Base-by-base conservation (phyloP, 2,888 invertebrate species). In the Tetragonisca angustula region DNA sequence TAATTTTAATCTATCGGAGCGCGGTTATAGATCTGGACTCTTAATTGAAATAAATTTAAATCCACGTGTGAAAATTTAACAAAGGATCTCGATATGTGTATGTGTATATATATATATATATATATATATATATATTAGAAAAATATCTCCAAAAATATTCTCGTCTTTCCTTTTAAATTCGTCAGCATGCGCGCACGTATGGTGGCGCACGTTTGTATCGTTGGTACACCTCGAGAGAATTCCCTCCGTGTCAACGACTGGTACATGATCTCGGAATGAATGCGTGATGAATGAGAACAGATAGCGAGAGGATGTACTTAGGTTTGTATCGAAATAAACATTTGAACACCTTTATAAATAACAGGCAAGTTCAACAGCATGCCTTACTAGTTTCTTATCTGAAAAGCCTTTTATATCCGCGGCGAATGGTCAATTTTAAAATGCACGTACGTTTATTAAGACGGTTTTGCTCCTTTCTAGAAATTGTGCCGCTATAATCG, bases 231-330 rank as follows among this genome's bases (percentile, higher is more conserved):
- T 56, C 36, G 70, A 36, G 43, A 24, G 49, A 43, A 43, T 43
- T 43, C 49, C 27, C 49, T 24, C 21, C 61, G 9, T 61, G 61
- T 59, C 59, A 71, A 71, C 59, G 54, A 70, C 36, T 56, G n/a
- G 36, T 71, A 71, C 61, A 72, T 72, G 61, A 72, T 72, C 61
- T 72, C 27, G 61, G 49, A 72, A 72, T 50, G 61, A 61, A 72
- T 72, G 72, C 21, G 27, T 72, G 72, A 72, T 21, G 27, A 72
- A 72, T 27, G 49, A 43, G 72, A 72, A 27, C 61, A 72, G 61
- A 59, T 72, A 72, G 61, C 21, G 27, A 49, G 27, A 49, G 61
- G 49, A 21, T 72, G 61, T 72, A 72, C 49, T 61, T 3, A 61
- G 21, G 43, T 49, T 49, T 61, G 49, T 27, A 49, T 49, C 27